Evolutionary conservation across 2,888 invertebrate genomes (phyloP).

Genomic region (Folsomia manolachei): DNA sequence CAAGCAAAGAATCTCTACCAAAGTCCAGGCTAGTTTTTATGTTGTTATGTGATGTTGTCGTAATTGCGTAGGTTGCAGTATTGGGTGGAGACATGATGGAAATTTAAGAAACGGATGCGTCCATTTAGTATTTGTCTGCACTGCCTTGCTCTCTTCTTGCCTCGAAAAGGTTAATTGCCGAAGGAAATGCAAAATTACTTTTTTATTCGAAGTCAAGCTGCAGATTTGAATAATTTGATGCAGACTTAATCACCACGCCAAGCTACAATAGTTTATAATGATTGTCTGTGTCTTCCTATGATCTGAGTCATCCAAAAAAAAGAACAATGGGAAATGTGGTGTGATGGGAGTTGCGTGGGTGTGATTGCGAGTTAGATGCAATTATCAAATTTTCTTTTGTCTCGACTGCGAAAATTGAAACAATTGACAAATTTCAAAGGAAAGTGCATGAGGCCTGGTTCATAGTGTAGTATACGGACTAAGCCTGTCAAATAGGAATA

Average conservation of each 20-base stretch:
- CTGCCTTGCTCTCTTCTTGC: neutral
- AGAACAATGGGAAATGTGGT: neutral
- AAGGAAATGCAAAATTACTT: neutral
- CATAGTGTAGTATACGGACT: too few species aligned
- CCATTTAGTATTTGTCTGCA: neutral
- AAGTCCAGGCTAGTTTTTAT: neutral
- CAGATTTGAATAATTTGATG: too few species aligned
- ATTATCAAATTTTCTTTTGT: neutral
- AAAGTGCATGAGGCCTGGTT: too few species aligned
- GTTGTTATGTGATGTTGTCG: neutral
- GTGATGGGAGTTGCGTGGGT: neutral
- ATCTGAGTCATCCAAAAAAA: too few species aligned
- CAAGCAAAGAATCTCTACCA: too few species aligned
- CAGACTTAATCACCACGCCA: too few species aligned
- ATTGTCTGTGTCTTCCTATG: too few species aligned
- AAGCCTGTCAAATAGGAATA: too few species aligned
- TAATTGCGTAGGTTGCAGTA: neutral
- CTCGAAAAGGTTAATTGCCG: constrained; percentile 7
- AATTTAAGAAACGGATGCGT: neutral
- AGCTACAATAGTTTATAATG: too few species aligned
- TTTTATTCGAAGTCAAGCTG: neutral
- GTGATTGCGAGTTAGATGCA: neutral
- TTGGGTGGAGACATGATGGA: constrained; percentile 1
- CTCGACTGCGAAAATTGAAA: too few species aligned
- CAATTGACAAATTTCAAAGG: too few species aligned